Evolutionary conservation across 2,888 invertebrate genomes (phyloP), one percentile per base, ranked within the genome.

Genomic region (Crocallis elinguaria): DNA sequence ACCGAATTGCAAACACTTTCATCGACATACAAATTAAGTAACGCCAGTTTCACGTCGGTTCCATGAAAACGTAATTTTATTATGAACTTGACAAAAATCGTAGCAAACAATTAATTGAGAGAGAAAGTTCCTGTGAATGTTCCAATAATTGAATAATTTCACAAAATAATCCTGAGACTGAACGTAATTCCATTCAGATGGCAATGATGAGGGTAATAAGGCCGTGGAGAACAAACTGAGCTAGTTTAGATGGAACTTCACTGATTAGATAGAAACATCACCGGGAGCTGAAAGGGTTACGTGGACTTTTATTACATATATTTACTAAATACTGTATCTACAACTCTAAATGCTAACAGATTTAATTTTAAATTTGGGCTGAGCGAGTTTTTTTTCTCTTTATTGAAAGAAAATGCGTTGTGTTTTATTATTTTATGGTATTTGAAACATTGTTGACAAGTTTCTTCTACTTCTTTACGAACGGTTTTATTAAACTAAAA

Each of bases 61-160:
- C 57, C 68, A 65, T 44, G 33, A 45, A 51, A 50, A 44, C 33
- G 16, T 50, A 54, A 58, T 67, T 60, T 50, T 71, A 57, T 68
- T 71, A 68, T 57, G 46, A 58, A 64, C 59, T 67, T 63, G 43
- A 58, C 52, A 61, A 70, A 70, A 71, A 70, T 67, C 59, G 37
- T 29, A 49, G 49, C 50, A 66, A 74, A 67, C 39, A 73, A 66
- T 60, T 69, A 72, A 71, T 71, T 74, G 60, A 66, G 66, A 66
- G 61, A 66, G 54, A 70, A 69, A 66, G 59, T 60, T 60, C 42
- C 52, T 33, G 61, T 11, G 37, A 48, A 61, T 61, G 51, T 48
- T 64, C 68, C 56, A 23, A 60, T 62, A 64, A 67, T 69, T 67
- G 51, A 55, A 71, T 64, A 60, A 65, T 71, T 67, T 64, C 55